Evolutionary conservation across 2,797 vertebrate species (phyloP).

Genomic region (Alauda arvensis): DNA sequence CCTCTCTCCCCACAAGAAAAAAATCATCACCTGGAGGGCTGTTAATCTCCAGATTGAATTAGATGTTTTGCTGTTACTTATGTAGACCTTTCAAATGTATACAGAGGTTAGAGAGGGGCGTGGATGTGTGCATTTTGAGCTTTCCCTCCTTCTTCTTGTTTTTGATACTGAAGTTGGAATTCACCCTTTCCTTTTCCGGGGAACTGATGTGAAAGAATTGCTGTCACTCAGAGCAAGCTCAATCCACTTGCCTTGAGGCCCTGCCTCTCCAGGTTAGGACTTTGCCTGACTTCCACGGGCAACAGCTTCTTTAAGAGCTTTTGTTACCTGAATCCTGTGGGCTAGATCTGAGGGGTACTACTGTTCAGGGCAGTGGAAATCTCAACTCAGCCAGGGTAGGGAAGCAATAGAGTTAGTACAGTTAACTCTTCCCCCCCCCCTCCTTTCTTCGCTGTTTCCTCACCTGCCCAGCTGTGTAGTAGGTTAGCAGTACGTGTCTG

Average conservation of each 20-base stretch:
- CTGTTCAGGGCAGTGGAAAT: not conserved
- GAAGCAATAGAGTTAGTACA: not conserved
- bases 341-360: not conserved
- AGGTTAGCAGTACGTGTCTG: conserved; percentile 69
- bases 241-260: not conserved
- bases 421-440: not conserved
- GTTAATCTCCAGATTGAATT: not conserved
- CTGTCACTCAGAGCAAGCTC: not conserved
- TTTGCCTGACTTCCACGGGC: not conserved
- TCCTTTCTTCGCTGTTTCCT: conserved; percentile 25
- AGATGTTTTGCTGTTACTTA: not conserved
- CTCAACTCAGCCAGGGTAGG: not conserved
- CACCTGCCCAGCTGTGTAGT: conserved; percentile 66
- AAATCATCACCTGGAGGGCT: not conserved
- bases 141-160: conserved; percentile 14
- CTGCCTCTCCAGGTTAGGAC: not conserved
- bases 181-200: not conserved
- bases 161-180: conserved; percentile 25
- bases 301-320: not conserved
- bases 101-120: not conserved
- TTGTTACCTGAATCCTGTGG: not conserved
- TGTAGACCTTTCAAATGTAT: not conserved
- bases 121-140: not conserved
- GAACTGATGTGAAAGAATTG: not conserved
- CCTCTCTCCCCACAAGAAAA: not conserved